Base-by-base conservation (phyloP, 2,888 invertebrate species). In the Drosophila barbarae region DNA sequence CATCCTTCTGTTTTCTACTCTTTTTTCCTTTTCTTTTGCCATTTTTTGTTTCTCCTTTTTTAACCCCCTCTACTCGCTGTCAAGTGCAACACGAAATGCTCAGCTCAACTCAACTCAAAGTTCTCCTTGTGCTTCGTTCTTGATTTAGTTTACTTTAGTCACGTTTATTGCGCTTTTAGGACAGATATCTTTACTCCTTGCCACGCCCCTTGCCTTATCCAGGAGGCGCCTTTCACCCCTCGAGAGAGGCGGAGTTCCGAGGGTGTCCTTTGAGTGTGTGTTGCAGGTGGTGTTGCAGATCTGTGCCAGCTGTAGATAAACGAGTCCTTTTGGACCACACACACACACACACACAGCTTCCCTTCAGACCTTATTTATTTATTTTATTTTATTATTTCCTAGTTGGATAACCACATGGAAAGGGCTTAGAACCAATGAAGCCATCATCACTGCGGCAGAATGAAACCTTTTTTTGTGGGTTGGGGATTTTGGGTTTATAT, bases 11-110 rank as follows among this genome's bases (percentile, higher is more conserved):
- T 46, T 46, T 42, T 38, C 10, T 13, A 13, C 10, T 28, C 18
- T 13, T 23, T 23, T 9, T 18, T 39, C n/a, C 12, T n/a, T 36
- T 12, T 28, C 2, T 6, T 10, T n/a, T 28, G 5, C 26, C 10
- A 42, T 18, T 51, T 38, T 41, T 26, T 15, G 8, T 12, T 12
- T 9, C 3, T 5, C 15, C 39, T 13, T 3, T 21, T 21, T 39
- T 1, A 13, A 18, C 18, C 21, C 58, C 21, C 58, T 23, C 32
- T 38, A 32, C 44, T 23, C 28, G 47, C 66, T 58, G 58, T 69
- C 69, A 69, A 69, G 69, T 69, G 69, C 69, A 69, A 69, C 46
- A 66, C 68, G 52, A 56, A 69, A 56, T 60, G 61, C 63, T 69
- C 55, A 61, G 51, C 42, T 52, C 23, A 51, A 38, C 41, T 51